These are phyloP conservation scores for Berghia stephanieae DNA, from an alignment of 1,140 invertebrate species.

Conservation along the genomic window DNA sequence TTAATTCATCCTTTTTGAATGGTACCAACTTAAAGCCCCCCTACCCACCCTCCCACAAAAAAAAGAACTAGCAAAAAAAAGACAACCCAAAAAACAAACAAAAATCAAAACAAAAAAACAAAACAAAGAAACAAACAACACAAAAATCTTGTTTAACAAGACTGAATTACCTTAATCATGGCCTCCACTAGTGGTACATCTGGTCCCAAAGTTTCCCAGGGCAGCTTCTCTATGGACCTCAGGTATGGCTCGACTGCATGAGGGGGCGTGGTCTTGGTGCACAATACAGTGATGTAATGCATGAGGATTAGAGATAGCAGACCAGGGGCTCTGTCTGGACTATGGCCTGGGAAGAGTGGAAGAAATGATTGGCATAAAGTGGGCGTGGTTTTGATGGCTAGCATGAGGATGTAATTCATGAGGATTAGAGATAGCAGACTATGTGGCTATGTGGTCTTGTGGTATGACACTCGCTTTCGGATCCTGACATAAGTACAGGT, in stretches of 20 bases:
- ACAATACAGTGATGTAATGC: constrained; percentile 78
- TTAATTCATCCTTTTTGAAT: too few species aligned
- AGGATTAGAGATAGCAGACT: constrained; percentile 71
- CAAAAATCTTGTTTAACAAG: too few species aligned
- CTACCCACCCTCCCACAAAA: too few species aligned
- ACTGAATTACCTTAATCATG: constrained; percentile 79
- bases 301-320: constrained; percentile 74
- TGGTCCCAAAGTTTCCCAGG: constrained; percentile 80
- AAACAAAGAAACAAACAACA: neutral
- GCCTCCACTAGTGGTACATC: constrained; percentile 76
- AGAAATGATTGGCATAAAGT: constrained; percentile 58
- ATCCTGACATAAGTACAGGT: too few species aligned
- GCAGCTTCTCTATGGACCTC: constrained; percentile 74
- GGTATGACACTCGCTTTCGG: too few species aligned
- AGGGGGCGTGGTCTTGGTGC: constrained; percentile 75
- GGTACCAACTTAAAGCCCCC: too few species aligned
- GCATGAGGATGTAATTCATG: constrained; percentile 79
- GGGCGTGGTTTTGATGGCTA: constrained; percentile 75
- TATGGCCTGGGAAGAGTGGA: neutral
- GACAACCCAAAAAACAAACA: neutral
- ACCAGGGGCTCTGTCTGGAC: constrained; percentile 10
- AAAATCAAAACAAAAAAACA: neutral
- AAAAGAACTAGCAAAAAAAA: too few species aligned
- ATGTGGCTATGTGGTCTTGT: too few species aligned
- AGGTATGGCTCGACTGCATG: constrained; percentile 77